These are phyloP conservation scores for Nerophis ophidion DNA, from an alignment of 2,113 vertebrate genomes.

Conservation along the genomic window DNA sequence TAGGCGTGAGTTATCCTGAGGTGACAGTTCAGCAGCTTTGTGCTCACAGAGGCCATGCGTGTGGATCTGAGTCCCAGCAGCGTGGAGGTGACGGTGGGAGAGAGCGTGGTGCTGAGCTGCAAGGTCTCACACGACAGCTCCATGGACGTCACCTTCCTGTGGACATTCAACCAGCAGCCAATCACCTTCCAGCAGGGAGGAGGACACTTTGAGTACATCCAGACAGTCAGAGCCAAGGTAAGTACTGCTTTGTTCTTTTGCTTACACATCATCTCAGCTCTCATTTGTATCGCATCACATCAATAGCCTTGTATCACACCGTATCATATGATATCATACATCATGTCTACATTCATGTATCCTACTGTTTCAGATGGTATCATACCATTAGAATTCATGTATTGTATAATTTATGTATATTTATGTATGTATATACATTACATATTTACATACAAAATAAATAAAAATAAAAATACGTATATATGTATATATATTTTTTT, in stretches of 20 bases:
- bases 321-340: too few relatives aligned
- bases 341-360: too few relatives aligned
- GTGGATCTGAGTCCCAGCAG: conserved; percentile 86
- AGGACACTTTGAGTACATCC: conserved; percentile 92
- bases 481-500: too few relatives aligned
- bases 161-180: conserved; percentile 84
- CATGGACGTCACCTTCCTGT: conserved; percentile 85
- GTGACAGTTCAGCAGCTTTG: conserved; percentile 64
- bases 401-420: too few relatives aligned
- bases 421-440: too few relatives aligned
- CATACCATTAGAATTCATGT: too few relatives aligned
- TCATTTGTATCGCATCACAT: too few relatives aligned
- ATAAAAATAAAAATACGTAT: too few relatives aligned
- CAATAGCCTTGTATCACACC: too few relatives aligned
- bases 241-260: conserved; percentile 1
- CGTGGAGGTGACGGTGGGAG: conserved; percentile 89
- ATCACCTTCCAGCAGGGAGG: conserved; percentile 86
- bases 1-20: conserved; percentile 40
- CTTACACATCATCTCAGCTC: neutral
- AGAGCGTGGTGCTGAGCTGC: conserved; percentile 93
- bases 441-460: too few relatives aligned
- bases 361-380: too few relatives aligned
- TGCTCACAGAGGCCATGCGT: conserved; percentile 83
- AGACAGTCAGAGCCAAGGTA: conserved; percentile 83
- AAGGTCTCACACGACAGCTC: conserved; percentile 85